Conservation (phyloP, 2,888 invertebrate genomes). For the Campoplex capitator region DNA sequence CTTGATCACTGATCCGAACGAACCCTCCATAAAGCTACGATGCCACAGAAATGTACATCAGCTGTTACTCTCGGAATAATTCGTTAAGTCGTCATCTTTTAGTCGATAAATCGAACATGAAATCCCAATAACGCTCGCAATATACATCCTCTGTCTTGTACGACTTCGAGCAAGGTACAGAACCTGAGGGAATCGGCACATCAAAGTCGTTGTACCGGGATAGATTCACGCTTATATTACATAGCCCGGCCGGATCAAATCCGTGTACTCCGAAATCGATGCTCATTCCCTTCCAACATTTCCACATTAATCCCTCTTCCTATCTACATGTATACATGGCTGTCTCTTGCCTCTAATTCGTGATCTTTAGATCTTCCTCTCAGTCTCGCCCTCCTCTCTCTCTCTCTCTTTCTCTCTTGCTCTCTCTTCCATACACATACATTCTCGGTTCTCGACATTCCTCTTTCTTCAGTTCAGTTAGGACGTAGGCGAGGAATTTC, state of each 20-base stretch:
- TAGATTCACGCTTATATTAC: conserved; percentile 62
- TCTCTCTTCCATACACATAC: conserved; percentile 29
- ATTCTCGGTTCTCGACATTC: conserved; percentile 60
- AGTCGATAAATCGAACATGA: conserved; percentile 50
- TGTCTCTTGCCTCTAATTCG: conserved; percentile 15
- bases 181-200: conserved; percentile 50
- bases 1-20: neutral
- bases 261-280: conserved; percentile 60
- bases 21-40: neutral
- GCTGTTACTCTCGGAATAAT: neutral
- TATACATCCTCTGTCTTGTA: neutral
- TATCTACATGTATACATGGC: neutral
- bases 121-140: conserved; percentile 32
- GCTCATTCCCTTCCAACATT: conserved; percentile 34
- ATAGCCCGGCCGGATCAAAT: conserved; percentile 61
- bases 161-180: conserved; percentile 18
- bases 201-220: conserved; percentile 44
- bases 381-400: conserved; percentile 16
- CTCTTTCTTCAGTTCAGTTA: conserved; percentile 75
- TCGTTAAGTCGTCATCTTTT: conserved; percentile 1
- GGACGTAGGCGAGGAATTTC: conserved; percentile 81
- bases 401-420: conserved; percentile 29
- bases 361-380: conserved; percentile 30
- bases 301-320: conserved; percentile 27
- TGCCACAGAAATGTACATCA: neutral